phyloP scores from a whole-genome alignment of 2,113 vertebrate genomes.

The Gnathonemus echidnorhynchus region DNA sequence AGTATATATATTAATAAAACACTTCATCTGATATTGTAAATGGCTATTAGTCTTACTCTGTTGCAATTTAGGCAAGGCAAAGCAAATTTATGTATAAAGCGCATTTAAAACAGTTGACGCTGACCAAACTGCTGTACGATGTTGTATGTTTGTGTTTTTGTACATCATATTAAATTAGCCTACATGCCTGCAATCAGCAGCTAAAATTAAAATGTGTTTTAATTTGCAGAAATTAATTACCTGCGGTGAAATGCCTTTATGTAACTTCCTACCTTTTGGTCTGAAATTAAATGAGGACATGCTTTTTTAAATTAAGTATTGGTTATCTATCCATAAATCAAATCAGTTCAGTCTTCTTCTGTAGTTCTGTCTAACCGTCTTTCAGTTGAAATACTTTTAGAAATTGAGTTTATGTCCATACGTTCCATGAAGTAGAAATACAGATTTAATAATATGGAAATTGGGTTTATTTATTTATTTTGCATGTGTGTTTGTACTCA shows the following conservation, averaged over 20 bases:
- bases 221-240: background rate
- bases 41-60: background rate
- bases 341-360: background rate
- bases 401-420: background rate
- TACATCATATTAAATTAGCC: background rate
- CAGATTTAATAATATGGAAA: background rate
- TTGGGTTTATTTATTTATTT: background rate
- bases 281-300: background rate
- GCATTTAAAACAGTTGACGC: too few species aligned
- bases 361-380: background rate
- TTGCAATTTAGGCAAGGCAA: background rate
- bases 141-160: background rate
- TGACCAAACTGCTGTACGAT: too few species aligned
- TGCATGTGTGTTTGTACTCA: too few species aligned
- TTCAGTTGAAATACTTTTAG: background rate
- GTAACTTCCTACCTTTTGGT: background rate
- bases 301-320: background rate
- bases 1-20: background rate
- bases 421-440: background rate
- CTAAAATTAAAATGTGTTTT: background rate
- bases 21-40: background rate
- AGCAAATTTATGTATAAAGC: too few species aligned
- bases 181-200: background rate
- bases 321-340: background rate
- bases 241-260: background rate